phyloP scores from a whole-genome alignment of 2,797 vertebrate genomes.

The Steatocranus sp. region DNA sequence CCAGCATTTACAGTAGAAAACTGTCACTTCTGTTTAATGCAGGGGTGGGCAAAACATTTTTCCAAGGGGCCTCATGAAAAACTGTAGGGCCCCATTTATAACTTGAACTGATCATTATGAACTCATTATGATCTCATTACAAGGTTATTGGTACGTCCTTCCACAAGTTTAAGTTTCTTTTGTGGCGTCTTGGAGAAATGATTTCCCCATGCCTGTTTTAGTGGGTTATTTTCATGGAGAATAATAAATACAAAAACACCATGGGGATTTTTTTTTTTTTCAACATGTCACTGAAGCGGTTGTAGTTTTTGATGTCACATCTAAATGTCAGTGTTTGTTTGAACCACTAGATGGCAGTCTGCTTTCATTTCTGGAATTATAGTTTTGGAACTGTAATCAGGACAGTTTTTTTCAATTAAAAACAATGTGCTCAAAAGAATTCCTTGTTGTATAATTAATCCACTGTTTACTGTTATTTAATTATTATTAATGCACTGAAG shows the following conservation, averaged over 20 bases:
- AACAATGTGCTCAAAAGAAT: not conserved
- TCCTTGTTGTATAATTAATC: not conserved
- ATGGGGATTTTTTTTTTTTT: not conserved
- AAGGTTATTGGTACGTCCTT: not conserved
- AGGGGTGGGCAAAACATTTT: not conserved
- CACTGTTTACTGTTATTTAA: not conserved
- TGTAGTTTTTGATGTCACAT: not conserved
- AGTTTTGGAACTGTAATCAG: not conserved
- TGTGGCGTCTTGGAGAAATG: not conserved
- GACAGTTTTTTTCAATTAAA: slow-evolving; percentile 13
- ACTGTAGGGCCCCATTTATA: not conserved
- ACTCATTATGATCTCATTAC: not conserved
- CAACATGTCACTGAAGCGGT: not conserved
- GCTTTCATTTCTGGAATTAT: not conserved
- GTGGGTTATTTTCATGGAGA: not conserved
- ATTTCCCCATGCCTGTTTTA: not conserved
- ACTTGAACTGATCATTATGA: not conserved
- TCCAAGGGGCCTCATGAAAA: not conserved
- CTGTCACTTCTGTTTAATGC: not conserved
- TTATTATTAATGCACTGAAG: not conserved
- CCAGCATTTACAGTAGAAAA: not conserved
- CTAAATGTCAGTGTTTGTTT: not conserved
- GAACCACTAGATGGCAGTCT: slow-evolving; percentile 52
- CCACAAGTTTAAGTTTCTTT: not conserved
- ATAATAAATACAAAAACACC: not conserved